A percentile compares a stretch with the other conserved stretches of the same genome.
phyloP scores from a whole-genome alignment of 2,888 invertebrate genomes.

The Metallyticus violacea region DNA sequence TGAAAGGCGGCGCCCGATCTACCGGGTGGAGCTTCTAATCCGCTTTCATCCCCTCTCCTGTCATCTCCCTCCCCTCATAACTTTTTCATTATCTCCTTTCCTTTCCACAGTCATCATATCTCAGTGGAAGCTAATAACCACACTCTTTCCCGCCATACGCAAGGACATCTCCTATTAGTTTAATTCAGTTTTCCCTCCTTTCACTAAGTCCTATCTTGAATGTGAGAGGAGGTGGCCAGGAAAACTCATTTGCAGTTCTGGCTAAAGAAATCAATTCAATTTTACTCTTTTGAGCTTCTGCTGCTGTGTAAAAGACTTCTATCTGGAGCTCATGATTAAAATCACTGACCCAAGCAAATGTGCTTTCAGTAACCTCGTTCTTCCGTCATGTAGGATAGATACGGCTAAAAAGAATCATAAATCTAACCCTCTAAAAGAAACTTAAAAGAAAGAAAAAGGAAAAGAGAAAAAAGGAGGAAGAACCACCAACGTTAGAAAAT shows the following conservation, averaged over 20 bases:
- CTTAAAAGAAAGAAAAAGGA: too few relatives aligned
- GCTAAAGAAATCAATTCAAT: neutral
- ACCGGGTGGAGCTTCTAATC: neutral
- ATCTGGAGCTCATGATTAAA: too few relatives aligned
- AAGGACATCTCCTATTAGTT: neutral
- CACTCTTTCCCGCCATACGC: neutral
- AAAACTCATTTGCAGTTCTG: neutral
- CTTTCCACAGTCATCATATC: neutral
- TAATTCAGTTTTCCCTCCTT: neutral
- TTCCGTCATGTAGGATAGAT: too few relatives aligned
- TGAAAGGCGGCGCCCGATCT: neutral
- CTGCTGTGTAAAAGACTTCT: neutral
- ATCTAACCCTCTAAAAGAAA: too few relatives aligned
- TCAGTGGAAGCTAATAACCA: neutral
- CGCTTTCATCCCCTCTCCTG: neutral
- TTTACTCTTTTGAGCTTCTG: neutral
- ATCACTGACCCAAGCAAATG: too few relatives aligned
- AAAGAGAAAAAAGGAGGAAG: too few relatives aligned
- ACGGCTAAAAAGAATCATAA: too few relatives aligned
- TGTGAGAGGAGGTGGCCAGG: neutral
- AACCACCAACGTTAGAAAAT: too few relatives aligned
- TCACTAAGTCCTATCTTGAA: neutral
- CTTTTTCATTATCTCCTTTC: neutral
- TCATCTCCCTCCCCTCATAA: neutral
- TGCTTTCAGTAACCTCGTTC: too few relatives aligned